Evolutionary conservation across 2,888 invertebrate genomes (phyloP), one percentile per base, ranked within the genome.

Genomic region (Amiota communis): DNA sequence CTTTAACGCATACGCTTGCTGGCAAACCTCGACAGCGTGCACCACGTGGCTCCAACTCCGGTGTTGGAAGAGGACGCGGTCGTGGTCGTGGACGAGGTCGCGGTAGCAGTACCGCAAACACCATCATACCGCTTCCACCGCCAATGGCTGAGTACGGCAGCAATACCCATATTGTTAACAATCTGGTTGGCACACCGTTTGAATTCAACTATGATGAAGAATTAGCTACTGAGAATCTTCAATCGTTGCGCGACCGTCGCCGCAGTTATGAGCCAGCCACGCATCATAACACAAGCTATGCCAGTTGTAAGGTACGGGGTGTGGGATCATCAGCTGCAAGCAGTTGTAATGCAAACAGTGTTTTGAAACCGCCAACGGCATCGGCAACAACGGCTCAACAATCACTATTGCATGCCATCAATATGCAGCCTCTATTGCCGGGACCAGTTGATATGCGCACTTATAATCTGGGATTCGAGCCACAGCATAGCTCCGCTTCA

Each of bases 371-470:
- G 59, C 90, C 91, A 8, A 90, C 92, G 13, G 63, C 76, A 9
- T 48, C 72, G 0, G 61, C 75, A 2, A 57, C 72, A 0, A 74
- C 86, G 85, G 56, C 36, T 2, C 57, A 76, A 8, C 53, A 56
- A 74, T 80, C 89, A 64, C 91, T 90, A 61, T 86, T 91, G 17
- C 91, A 92, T 75, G 90, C 91, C 68, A 91, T 92, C 64, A 91
- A 93, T 67, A 94, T 94, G 9, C 92, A 93, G 78, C 94, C 95
- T 0, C 92, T 96, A 70, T 88, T 96, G 76, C 96, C 96, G 0
- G 96, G 96, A 1, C 96, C 96, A 0, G 96, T 96, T 0, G 96
- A 96, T 87, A 96, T 96, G 96, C 93, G 96, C 71, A 96, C 96
- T 0, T 96, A 96, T 87, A 95, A 93, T 84, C 91, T 92, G 20